Conservation (phyloP, 1,140 invertebrate species). For the Hylaeus volcanicus region DNA sequence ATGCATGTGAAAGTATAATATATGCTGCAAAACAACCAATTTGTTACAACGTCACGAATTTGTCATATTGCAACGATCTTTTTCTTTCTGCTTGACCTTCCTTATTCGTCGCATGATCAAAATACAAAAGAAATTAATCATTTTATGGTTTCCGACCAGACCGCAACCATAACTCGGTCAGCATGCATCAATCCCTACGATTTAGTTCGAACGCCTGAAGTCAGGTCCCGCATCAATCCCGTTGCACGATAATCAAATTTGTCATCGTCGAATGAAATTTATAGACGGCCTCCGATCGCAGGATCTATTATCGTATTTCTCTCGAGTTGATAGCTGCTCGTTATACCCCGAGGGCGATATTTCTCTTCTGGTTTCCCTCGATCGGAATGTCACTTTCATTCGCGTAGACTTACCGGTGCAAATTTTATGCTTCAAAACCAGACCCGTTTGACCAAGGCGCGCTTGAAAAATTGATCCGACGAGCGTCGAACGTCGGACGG, state of each 20-base stretch:
- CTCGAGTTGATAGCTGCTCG: not conserved
- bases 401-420: not conserved
- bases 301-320: not conserved
- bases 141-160: no score
- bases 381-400: slow-evolving; percentile 16
- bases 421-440: not conserved
- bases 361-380: not conserved
- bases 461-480: slow-evolving; percentile 18
- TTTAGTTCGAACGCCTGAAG: not conserved
- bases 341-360: not conserved
- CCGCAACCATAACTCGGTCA: no score
- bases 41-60: no score
- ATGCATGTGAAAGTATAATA: no score
- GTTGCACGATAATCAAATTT: not conserved
- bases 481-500: not conserved
- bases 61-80: no score
- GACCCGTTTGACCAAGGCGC: not conserved
- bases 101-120: no score
- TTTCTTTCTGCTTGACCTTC: no score
- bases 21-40: no score
- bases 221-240: not conserved
- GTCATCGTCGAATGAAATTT: no score
- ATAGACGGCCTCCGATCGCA: no score
- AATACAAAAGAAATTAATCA: no score
- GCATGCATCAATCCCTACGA: no score